Evolutionary conservation across 1,140 invertebrate genomes (phyloP).

Genomic region (Arion vulgaris): DNA sequence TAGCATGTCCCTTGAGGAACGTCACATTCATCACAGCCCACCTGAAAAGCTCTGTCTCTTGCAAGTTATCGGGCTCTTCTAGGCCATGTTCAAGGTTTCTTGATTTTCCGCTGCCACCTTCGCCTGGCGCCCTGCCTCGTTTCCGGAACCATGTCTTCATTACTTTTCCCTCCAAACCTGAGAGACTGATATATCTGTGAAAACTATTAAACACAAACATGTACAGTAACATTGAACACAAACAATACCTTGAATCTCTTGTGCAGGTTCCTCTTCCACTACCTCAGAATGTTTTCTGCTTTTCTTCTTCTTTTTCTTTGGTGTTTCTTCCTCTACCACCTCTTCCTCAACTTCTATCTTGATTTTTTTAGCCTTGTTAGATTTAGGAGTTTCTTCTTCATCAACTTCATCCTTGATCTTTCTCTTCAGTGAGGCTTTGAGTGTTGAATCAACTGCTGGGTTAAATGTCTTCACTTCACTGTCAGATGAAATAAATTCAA

Average conservation of each 20-base stretch:
- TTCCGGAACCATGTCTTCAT: too few species aligned
- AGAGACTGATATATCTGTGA: too few species aligned
- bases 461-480: constrained; percentile 28
- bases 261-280: not conserved
- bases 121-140: too few species aligned
- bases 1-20: too few species aligned
- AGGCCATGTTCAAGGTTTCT: too few species aligned
- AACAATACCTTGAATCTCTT: not conserved
- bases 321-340: not conserved
- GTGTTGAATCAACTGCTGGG: not conserved
- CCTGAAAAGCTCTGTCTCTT: too few species aligned
- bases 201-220: too few species aligned
- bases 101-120: not conserved
- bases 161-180: too few species aligned
- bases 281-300: not conserved
- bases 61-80: too few species aligned
- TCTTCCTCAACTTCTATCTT: constrained; percentile 13
- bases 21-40: too few species aligned
- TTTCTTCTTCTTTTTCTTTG: constrained; percentile 23
- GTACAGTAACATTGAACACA: not conserved
- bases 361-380: constrained; percentile 39
- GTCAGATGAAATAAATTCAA: too few species aligned
- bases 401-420: constrained; percentile 43
- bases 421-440: constrained; percentile 17
- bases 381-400: constrained; percentile 33